phyloP scores from a whole-genome alignment of 2,888 invertebrate genomes.

The Petrophora chlorosata region DNA sequence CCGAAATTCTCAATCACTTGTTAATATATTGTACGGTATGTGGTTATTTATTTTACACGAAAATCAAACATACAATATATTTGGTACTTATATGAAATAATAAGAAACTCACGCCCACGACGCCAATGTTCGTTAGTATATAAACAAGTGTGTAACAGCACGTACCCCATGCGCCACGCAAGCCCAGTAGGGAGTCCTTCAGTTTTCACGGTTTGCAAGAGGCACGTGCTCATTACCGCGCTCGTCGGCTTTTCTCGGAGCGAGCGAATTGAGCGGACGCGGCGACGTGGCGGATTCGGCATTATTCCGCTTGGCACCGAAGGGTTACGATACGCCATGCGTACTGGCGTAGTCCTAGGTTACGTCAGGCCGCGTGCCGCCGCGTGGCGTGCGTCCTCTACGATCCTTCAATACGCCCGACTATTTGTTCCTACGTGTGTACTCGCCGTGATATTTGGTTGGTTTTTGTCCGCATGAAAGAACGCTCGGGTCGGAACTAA shows the following conservation, averaged over 20 bases:
- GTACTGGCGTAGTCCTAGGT: slow-evolving; percentile 6
- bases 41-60: not conserved
- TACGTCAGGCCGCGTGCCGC: slow-evolving; percentile 46
- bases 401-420: slow-evolving; percentile 44
- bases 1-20: no score
- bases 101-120: no score
- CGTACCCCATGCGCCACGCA: slow-evolving; percentile 6
- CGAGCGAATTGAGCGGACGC: slow-evolving; percentile 19
- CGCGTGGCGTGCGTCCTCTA: slow-evolving; percentile 26
- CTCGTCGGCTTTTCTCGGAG: slow-evolving; percentile 50
- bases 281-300: slow-evolving; percentile 38
- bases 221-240: slow-evolving; percentile 68
- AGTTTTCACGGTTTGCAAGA: slow-evolving; percentile 52
- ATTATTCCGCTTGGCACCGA: slow-evolving; percentile 35
- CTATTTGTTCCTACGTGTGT: slow-evolving; percentile 79
- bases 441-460: slow-evolving; percentile 47
- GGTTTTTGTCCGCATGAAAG: slow-evolving; percentile 30
- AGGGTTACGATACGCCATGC: slow-evolving; percentile 8
- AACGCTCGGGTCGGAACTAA: slow-evolving; percentile 27
- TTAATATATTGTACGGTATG: no score
- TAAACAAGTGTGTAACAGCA: slow-evolving; percentile 9
- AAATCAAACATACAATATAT: not conserved
- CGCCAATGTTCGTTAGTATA: not conserved
- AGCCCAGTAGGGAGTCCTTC: slow-evolving; percentile 45
- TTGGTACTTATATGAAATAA: not conserved